These are phyloP conservation scores for Anneissia japonica DNA, from an alignment of 35 echinoderm and acorn worm genomes.

Conservation along the genomic window DNA sequence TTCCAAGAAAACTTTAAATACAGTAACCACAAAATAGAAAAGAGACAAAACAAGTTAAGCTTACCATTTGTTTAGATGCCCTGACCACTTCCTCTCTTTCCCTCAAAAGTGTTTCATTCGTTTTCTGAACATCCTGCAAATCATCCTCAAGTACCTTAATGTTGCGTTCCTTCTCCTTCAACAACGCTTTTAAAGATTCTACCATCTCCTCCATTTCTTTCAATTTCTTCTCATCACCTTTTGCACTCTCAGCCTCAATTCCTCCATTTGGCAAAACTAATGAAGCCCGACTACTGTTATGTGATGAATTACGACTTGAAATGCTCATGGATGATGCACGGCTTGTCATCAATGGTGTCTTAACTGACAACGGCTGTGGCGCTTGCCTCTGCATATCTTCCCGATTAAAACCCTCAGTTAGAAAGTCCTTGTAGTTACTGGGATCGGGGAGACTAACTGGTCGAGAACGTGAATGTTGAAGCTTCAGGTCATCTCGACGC, in stretches of 20 bases:
- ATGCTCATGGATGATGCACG: not conserved
- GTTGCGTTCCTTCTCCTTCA: not conserved
- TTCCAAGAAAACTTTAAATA: too few relatives aligned
- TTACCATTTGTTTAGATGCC: not conserved
- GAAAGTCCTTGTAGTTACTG: not conserved
- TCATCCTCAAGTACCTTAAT: not conserved
- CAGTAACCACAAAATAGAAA: too few relatives aligned
- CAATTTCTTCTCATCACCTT: not conserved
- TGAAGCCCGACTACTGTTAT: not conserved
- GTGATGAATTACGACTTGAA: not conserved
- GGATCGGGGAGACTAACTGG: not conserved
- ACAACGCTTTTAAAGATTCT: not conserved
- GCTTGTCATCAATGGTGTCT: not conserved
- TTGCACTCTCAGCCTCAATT: not conserved
- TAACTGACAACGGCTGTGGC: not conserved
- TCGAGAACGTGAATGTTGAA: not conserved
- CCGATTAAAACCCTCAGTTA: not conserved
- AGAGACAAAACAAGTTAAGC: too few relatives aligned
- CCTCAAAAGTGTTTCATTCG: slow-evolving; percentile 7
- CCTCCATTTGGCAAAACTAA: not conserved
- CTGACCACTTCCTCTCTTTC: slow-evolving; percentile 7
- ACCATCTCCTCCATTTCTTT: not conserved
- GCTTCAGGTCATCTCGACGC: not conserved
- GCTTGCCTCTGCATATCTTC: not conserved
- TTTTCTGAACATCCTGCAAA: not conserved